These are phyloP conservation scores for Empis stercorea DNA, from an alignment of 2,888 invertebrate species.

Conservation along the genomic window DNA sequence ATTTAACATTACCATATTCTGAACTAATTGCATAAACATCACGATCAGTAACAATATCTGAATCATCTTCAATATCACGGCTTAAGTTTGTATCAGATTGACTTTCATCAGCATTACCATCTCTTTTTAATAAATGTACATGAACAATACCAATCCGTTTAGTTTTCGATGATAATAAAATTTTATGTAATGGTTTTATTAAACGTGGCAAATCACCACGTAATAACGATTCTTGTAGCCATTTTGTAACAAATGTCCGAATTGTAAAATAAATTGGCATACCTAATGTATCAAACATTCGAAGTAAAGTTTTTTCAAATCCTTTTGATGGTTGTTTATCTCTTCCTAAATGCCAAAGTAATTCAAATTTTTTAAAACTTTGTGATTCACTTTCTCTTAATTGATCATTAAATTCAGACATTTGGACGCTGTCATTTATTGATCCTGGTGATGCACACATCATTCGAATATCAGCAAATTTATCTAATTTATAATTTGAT, in stretches of 20 bases:
- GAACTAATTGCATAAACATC: slow-evolving; percentile 73
- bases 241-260: slow-evolving; percentile 51
- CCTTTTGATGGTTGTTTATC: slow-evolving; percentile 43
- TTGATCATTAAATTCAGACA: slow-evolving; percentile 18
- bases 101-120: slow-evolving; percentile 29
- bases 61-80: slow-evolving; percentile 19
- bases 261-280: slow-evolving; percentile 32
- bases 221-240: slow-evolving; percentile 59
- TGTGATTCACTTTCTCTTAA: slow-evolving; percentile 31
- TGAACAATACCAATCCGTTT: slow-evolving; percentile 71
- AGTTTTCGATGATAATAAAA: slow-evolving; percentile 64
- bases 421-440: slow-evolving; percentile 13
- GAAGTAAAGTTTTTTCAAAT: slow-evolving; percentile 51
- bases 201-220: slow-evolving; percentile 66
- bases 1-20: slow-evolving; percentile 61
- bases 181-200: slow-evolving; percentile 61
- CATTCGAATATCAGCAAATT: slow-evolving; percentile 29
- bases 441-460: slow-evolving; percentile 26
- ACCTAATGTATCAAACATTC: slow-evolving; percentile 40
- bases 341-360: slow-evolving; percentile 64
- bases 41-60: slow-evolving; percentile 21
- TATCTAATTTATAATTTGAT: slow-evolving; percentile 26
- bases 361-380: slow-evolving; percentile 34
- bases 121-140: slow-evolving; percentile 45
- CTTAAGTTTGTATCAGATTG: slow-evolving; percentile 27